Conservation (phyloP, 2,888 invertebrate genomes). For the Subacronicta megacephala region DNA sequence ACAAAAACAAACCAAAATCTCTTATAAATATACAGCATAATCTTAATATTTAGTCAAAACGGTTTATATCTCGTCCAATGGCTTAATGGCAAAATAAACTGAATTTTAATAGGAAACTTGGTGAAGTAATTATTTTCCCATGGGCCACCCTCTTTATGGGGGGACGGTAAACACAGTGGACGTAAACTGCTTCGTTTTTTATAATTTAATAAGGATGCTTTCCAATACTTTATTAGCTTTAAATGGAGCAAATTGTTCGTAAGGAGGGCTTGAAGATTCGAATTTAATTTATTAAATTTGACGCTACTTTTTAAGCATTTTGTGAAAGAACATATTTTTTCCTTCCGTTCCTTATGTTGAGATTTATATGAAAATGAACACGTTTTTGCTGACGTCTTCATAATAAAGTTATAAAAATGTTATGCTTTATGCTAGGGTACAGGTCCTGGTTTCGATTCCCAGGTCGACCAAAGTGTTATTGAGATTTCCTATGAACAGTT, state of each 20-base stretch:
- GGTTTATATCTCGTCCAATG: conserved; percentile 75
- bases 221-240: conserved; percentile 84
- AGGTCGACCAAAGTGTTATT: too few species aligned
- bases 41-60: conserved; percentile 69
- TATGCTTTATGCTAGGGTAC: too few species aligned
- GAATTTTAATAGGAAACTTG: conserved; percentile 76
- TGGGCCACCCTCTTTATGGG: conserved; percentile 65
- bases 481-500: too few species aligned
- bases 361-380: too few species aligned
- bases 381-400: too few species aligned
- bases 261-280: conserved; percentile 67
- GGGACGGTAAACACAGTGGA: conserved; percentile 65
- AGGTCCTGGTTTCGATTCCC: too few species aligned
- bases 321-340: conserved; percentile 11
- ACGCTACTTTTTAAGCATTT: conserved; percentile 31
- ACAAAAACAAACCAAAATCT: conserved; percentile 63
- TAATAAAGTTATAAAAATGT: too few species aligned
- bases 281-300: conserved; percentile 46
- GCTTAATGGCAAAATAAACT: conserved; percentile 82
- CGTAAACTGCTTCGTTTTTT: conserved; percentile 61
- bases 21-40: conserved; percentile 65
- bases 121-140: conserved; percentile 76
- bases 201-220: conserved; percentile 84
- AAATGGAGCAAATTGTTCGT: conserved; percentile 83
- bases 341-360: not conserved